These are phyloP conservation scores for Ceratina calcarata DNA, from an alignment of 1,140 invertebrate genomes.

Conservation along the genomic window DNA sequence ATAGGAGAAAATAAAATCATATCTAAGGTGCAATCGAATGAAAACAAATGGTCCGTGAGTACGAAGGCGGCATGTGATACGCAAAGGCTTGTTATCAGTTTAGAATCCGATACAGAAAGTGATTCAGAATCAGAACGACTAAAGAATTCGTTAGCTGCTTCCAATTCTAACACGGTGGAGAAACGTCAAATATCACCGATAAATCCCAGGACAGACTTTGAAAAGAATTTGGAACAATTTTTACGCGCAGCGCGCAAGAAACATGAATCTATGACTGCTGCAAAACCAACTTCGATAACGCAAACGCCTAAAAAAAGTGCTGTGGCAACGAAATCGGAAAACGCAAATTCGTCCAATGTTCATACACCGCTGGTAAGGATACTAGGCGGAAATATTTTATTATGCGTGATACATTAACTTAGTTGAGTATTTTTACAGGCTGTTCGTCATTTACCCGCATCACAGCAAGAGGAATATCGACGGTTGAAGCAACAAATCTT, in stretches of 20 bases:
- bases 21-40: conserved; percentile 17
- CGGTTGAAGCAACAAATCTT: conserved; percentile 76
- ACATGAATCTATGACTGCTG: conserved; percentile 66
- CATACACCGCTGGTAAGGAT: conserved; percentile 67
- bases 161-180: conserved; percentile 1
- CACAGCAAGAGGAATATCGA: conserved; percentile 77
- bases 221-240: conserved; percentile 76
- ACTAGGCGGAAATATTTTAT: conserved; percentile 1
- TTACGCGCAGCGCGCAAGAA: conserved; percentile 72
- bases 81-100: conserved; percentile 73
- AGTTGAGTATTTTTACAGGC: conserved; percentile 70
- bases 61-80: conserved; percentile 54
- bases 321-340: conserved; percentile 3
- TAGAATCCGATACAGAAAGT: conserved; percentile 75
- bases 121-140: conserved; percentile 67
- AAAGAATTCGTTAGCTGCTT: neutral
- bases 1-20: conserved; percentile 31
- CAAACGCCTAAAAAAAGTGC: conserved; percentile 34
- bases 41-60: conserved; percentile 48
- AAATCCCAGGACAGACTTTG: conserved; percentile 72
- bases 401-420: neutral
- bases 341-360: conserved; percentile 41
- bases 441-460: conserved; percentile 75
- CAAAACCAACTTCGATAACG: conserved; percentile 30
- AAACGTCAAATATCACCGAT: conserved; percentile 45